Conservation (phyloP, 2,888 invertebrate species). For the Nasonia oneida region DNA sequence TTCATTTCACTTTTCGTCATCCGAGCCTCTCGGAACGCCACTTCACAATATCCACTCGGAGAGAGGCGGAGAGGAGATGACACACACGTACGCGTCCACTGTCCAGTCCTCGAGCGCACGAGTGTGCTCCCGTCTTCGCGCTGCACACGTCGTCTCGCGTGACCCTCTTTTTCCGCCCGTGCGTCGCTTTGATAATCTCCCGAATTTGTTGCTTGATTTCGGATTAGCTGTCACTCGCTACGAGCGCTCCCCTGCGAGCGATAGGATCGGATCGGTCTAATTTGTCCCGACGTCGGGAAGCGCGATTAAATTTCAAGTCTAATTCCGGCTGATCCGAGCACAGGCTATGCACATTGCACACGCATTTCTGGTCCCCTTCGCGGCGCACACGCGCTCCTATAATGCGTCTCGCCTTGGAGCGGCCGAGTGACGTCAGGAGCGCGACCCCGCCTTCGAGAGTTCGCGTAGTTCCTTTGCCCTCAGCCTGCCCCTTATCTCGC, state of each 20-base stretch:
- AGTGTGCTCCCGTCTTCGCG: not conserved
- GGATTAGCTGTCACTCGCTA: not conserved
- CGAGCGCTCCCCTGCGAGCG: not conserved
- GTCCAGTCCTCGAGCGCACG: not conserved
- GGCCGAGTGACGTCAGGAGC: not conserved
- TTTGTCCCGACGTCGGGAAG: not conserved
- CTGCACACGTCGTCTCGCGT: not conserved
- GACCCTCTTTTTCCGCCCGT: not conserved
- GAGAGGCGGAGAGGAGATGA: too few relatives aligned
- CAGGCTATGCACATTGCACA: too few relatives aligned
- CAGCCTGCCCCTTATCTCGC: slow-evolving; percentile 1
- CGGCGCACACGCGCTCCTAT: not conserved
- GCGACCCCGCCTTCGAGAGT: slow-evolving; percentile 16
- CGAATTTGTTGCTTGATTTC: not conserved
- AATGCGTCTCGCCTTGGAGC: not conserved
- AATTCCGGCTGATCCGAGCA: too few relatives aligned
- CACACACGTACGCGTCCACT: not conserved
- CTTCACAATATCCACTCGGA: not conserved
- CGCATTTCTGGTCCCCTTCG: too few relatives aligned
- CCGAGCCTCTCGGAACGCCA: not conserved
- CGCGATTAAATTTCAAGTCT: not conserved
- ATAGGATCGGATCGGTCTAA: not conserved
- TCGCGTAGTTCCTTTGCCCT: slow-evolving; percentile 8
- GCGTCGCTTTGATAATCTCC: not conserved
- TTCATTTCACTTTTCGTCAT: slow-evolving; percentile 17